phyloP scores from a whole-genome alignment of 2,888 invertebrate species.

The Balanococcus diminutus region DNA sequence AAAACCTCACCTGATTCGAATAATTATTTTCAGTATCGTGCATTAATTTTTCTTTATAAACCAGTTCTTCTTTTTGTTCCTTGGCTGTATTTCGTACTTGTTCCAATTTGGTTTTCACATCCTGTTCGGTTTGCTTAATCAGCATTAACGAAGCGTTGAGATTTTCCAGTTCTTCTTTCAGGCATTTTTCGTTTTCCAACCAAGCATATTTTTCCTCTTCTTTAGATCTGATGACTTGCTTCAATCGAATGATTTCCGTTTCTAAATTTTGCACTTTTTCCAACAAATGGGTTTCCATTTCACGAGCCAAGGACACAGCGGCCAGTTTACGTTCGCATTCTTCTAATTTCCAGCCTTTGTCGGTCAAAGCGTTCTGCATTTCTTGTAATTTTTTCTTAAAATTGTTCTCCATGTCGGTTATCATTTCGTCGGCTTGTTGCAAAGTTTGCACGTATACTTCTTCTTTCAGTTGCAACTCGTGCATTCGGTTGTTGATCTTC shows the following conservation, averaged over 20 bases:
- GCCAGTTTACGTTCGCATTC: constrained; percentile 67
- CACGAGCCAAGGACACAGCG: constrained; percentile 63
- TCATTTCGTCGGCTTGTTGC: constrained; percentile 74
- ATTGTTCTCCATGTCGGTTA: constrained; percentile 72
- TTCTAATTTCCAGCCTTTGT: constrained; percentile 64
- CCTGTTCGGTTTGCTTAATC: constrained; percentile 66
- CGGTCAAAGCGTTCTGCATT: constrained; percentile 65
- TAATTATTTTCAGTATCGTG: constrained; percentile 62
- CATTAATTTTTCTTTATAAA: constrained; percentile 64
- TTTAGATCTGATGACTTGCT: constrained; percentile 54
- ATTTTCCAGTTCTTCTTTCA: constrained; percentile 56
- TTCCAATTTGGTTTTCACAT: constrained; percentile 65
- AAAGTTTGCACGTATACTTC: constrained; percentile 73
- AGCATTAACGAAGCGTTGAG: constrained; percentile 61
- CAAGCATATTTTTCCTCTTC: constrained; percentile 56
- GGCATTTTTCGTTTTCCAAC: constrained; percentile 53
- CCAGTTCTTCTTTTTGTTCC: constrained; percentile 65
- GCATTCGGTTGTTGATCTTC: constrained; percentile 68
- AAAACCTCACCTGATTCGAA: background rate
- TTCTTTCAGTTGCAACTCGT: constrained; percentile 70
- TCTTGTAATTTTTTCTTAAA: constrained; percentile 69
- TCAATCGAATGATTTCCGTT: constrained; percentile 53
- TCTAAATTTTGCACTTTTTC: constrained; percentile 57
- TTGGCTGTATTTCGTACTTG: constrained; percentile 58
- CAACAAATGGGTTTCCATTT: constrained; percentile 57